phyloP scores from a whole-genome alignment of 2,888 invertebrate genomes.

The Sinhomidia bicolor region DNA sequence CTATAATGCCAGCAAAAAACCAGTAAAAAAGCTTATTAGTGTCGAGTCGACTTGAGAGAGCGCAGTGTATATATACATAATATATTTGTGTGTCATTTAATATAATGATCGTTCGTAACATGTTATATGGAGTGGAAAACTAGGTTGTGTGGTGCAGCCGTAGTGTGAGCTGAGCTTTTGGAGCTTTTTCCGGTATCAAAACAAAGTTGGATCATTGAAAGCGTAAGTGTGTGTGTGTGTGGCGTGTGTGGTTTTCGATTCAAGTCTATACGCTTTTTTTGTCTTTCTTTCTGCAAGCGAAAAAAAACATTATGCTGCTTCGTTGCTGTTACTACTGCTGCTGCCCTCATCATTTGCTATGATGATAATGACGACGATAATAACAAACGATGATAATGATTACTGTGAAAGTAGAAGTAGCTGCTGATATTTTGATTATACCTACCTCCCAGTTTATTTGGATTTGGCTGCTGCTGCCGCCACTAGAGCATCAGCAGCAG shows the following conservation, averaged over 20 bases:
- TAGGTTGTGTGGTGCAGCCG: constrained; percentile 54
- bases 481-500: neutral
- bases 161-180: constrained; percentile 4
- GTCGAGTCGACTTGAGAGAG: constrained; percentile 19
- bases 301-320: neutral
- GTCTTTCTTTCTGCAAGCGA: constrained; percentile 23
- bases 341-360: neutral
- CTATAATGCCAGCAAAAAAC: neutral
- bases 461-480: neutral
- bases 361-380: constrained; percentile 2
- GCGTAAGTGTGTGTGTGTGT: constrained; percentile 11
- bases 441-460: constrained; percentile 20
- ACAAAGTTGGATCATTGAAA: constrained; percentile 59
- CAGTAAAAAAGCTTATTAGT: constrained; percentile 36
- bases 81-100: constrained; percentile 55
- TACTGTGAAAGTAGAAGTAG: neutral
- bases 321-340: neutral
- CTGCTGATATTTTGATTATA: neutral
- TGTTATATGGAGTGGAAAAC: constrained; percentile 68
- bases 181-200: constrained; percentile 59
- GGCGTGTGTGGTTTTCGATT: neutral
- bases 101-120: constrained; percentile 61
- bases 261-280: neutral
- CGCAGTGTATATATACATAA: neutral
- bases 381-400: neutral